A percentile compares a stretch with the other conserved stretches of the same genome.
Evolutionary conservation across 2,888 invertebrate species (phyloP).

Genomic region (Netelia melanura): DNA sequence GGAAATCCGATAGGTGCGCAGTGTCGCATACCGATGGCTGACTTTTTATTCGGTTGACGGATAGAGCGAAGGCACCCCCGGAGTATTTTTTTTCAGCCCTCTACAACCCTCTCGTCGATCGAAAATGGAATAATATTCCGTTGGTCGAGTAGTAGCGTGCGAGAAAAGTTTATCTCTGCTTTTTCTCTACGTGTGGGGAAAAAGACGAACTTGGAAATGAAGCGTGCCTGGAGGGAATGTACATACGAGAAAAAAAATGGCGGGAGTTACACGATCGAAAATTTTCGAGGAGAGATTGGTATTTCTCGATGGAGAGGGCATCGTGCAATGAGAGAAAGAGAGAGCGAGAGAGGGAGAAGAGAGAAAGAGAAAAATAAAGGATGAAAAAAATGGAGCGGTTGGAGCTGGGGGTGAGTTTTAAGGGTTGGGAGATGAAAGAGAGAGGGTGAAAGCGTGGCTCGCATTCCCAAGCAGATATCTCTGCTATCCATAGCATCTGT

Average conservation of each 20-base stretch:
- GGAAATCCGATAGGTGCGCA: conserved; percentile 42
- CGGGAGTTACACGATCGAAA: conserved; percentile 22
- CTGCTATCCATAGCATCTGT: conserved; percentile 16
- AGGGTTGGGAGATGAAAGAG: conserved; percentile 9
- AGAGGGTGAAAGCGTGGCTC: conserved; percentile 40
- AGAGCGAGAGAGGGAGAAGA: neutral
- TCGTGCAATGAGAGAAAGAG: neutral
- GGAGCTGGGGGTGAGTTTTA: no score
- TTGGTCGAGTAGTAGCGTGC: neutral
- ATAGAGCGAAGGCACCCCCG: neutral
- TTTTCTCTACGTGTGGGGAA: neutral
- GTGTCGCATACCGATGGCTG: conserved; percentile 24
- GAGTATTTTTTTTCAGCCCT: conserved; percentile 1
- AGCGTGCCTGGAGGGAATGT: conserved; percentile 12
- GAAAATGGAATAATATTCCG: conserved; percentile 48
- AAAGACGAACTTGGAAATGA: neutral
- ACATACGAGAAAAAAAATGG: neutral
- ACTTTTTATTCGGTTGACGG: conserved; percentile 10
- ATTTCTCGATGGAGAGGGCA: neutral
- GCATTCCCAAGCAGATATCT: conserved; percentile 49
- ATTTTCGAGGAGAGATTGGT: neutral
- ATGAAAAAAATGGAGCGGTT: conserved; percentile 24
- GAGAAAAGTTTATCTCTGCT: conserved; percentile 2
- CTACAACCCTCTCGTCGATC: neutral
- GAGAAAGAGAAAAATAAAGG: conserved; percentile 9